phyloP scores from a whole-genome alignment of 2,888 invertebrate genomes.

The Crocallis elinguaria region DNA sequence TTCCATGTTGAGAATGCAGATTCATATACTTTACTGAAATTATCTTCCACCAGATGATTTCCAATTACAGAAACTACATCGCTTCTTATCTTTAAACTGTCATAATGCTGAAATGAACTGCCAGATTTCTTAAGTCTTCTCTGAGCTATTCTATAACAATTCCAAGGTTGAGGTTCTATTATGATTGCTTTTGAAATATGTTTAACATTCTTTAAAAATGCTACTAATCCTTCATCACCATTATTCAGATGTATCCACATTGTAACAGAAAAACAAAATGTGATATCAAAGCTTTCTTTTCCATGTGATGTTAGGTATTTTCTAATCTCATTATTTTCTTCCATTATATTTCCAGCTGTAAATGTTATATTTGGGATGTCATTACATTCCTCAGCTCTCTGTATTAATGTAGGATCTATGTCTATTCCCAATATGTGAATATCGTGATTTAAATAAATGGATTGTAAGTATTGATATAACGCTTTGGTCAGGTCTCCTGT shows the following conservation, averaged over 20 bases:
- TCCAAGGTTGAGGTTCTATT: conserved; percentile 94
- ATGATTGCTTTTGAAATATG: conserved; percentile 84
- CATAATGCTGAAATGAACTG: conserved; percentile 85
- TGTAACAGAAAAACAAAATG: conserved; percentile 93
- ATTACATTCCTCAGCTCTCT: conserved; percentile 86
- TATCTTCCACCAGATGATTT: conserved; percentile 73
- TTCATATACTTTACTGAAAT: conserved; percentile 82
- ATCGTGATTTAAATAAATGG: conserved; percentile 59
- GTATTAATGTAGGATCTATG: conserved; percentile 88
- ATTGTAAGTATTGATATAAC: conserved; percentile 80
- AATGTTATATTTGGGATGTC: conserved; percentile 78
- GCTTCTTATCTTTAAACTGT: conserved; percentile 84
- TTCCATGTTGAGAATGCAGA: conserved; percentile 88
- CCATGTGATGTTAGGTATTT: conserved; percentile 73
- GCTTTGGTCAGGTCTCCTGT: conserved; percentile 89
- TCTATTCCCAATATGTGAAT: conserved; percentile 88
- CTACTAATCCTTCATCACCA: conserved; percentile 89
- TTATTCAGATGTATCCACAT: conserved; percentile 97
- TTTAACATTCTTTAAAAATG: conserved; percentile 86
- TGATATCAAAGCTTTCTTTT: conserved; percentile 85
- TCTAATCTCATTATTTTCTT: conserved; percentile 59
- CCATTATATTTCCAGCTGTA: conserved; percentile 86
- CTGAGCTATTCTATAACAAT: conserved; percentile 91
- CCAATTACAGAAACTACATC: conserved; percentile 87
- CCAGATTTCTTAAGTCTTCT: conserved; percentile 88